A percentile compares a stretch with the other conserved stretches of the same genome.
phyloP scores from a whole-genome alignment of 2,113 vertebrate genomes.

The Aphyosemion australe region DNA sequence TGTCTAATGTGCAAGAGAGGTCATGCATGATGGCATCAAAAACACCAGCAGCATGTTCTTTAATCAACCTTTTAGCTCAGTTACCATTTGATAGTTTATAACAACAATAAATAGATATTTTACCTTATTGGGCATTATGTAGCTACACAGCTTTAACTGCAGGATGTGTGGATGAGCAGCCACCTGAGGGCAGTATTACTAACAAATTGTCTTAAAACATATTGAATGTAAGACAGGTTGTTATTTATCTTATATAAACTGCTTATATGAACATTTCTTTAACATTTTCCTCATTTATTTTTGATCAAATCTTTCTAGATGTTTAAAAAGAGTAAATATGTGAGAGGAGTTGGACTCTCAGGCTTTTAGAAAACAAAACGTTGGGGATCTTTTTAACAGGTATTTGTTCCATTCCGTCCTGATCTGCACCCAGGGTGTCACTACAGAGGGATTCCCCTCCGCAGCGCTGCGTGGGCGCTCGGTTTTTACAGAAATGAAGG shows the following conservation, averaged over 20 bases:
- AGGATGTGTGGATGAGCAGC: neutral
- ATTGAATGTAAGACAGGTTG: neutral
- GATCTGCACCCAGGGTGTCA: conserved; percentile 37
- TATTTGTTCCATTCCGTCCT: conserved; percentile 61
- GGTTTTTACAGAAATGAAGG: conserved; percentile 66
- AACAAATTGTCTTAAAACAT: neutral
- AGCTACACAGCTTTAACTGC: neutral
- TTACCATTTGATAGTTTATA: neutral
- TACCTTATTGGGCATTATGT: too few species aligned
- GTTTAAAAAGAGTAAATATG: conserved; percentile 1
- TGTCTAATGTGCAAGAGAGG: conserved; percentile 52
- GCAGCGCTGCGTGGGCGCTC: conserved; percentile 36
- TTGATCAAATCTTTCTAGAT: neutral
- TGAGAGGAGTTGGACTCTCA: conserved; percentile 4
- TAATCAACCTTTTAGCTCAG: neutral
- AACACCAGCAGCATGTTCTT: conserved; percentile 18
- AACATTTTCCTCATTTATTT: too few species aligned
- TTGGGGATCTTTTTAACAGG: conserved; percentile 31
- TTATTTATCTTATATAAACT: too few species aligned
- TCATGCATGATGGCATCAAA: conserved; percentile 60
- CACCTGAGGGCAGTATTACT: conserved; percentile 61
- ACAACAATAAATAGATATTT: neutral
- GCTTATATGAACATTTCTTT: too few species aligned
- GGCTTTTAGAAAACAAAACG: neutral
- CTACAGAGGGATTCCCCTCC: conserved; percentile 74